Conservation (phyloP, 2,888 invertebrate genomes). For the Ferrisia virgata region DNA sequence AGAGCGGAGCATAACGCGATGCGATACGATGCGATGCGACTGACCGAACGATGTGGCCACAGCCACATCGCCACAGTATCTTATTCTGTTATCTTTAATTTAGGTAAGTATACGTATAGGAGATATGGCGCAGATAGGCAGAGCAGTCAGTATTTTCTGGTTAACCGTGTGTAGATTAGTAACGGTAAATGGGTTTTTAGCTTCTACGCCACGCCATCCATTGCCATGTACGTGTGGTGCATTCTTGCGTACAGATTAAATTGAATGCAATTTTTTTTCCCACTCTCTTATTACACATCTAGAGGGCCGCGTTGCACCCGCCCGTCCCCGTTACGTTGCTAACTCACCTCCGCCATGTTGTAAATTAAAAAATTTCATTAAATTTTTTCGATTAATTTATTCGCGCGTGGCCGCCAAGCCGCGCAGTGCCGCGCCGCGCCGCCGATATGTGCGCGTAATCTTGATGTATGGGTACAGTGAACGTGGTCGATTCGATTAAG, state of each 20-base stretch:
- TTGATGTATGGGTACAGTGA: neutral
- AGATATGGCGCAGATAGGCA: neutral
- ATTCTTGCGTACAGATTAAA: constrained; percentile 1
- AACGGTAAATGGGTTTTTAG: neutral
- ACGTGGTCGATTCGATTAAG: neutral
- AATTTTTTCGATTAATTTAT: constrained; percentile 13
- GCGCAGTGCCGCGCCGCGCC: too few relatives aligned
- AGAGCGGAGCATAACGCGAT: neutral
- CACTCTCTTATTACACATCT: too few relatives aligned
- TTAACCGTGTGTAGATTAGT: neutral
- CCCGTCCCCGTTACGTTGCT: neutral
- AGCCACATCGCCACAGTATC: neutral
- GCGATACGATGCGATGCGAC: too few relatives aligned
- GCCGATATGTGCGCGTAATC: neutral
- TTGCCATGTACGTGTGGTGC: constrained; percentile 6
- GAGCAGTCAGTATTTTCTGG: neutral
- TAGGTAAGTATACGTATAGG: neutral
- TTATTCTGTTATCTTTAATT: constrained; percentile 16
- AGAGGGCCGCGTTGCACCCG: neutral
- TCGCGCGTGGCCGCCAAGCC: neutral
- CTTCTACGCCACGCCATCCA: too few relatives aligned
- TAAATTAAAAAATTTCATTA: constrained; percentile 17
- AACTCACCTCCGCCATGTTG: neutral
- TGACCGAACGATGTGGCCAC: too few relatives aligned
- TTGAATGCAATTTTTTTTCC: neutral